phyloP scores from a whole-genome alignment of 2,797 vertebrate genomes.

The Phoxinus dragarum region DNA sequence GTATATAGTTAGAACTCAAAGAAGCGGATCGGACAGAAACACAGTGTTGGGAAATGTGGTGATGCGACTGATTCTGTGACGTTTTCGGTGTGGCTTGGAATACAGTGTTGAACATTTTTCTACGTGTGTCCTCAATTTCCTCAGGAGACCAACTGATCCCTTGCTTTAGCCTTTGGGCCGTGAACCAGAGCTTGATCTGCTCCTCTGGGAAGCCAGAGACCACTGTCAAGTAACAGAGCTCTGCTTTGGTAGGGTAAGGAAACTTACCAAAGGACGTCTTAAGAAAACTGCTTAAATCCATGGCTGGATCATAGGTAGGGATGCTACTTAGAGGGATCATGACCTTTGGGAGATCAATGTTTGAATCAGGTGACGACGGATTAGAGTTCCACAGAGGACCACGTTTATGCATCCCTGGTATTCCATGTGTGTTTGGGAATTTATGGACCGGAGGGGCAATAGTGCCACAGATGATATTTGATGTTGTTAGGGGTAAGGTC shows the following conservation, averaged over 20 bases:
- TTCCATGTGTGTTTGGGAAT: constrained; percentile 84
- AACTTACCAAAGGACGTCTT: constrained; percentile 98
- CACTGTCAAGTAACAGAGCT: constrained; percentile 97
- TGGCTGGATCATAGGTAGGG: constrained; percentile 92
- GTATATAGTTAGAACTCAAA: constrained; percentile 81
- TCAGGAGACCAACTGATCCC: constrained; percentile 99
- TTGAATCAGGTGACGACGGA: constrained; percentile 68
- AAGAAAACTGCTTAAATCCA: constrained; percentile 98
- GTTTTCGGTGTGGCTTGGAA: constrained; percentile 87
- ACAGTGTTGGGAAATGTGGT: constrained; percentile 78
- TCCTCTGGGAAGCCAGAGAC: constrained; percentile 98
- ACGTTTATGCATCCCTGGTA: constrained; percentile 82
- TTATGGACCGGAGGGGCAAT: constrained; percentile 86
- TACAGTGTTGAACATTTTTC: constrained; percentile 98
- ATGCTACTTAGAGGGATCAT: constrained; percentile 99
- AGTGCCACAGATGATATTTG: constrained; percentile 79
- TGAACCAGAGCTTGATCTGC: constrained; percentile 99
- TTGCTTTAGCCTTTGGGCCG: constrained; percentile 96
- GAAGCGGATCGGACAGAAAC: constrained; percentile 84
- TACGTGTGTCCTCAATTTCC: constrained; percentile 95
- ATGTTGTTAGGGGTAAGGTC: constrained; percentile 37
- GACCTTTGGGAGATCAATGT: constrained; percentile 94
- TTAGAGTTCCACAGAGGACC: constrained; percentile 53
- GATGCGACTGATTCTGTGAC: constrained; percentile 79
- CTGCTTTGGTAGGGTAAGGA: constrained; percentile 97